phyloP scores from a whole-genome alignment of 2,888 invertebrate species.

The Thereva unica region DNA sequence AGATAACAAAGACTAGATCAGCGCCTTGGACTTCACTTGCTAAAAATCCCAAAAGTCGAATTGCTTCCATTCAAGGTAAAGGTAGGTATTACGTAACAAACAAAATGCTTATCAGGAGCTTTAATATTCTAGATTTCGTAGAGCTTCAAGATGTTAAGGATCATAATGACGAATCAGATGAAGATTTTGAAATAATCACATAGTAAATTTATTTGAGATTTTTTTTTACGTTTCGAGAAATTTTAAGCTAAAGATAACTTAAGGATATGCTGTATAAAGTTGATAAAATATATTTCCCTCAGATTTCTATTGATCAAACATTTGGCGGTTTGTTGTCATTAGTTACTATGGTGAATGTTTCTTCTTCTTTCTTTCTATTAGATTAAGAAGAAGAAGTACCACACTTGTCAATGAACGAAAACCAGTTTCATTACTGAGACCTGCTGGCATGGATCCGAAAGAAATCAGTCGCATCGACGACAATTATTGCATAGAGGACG shows the following conservation, averaged over 20 bases:
- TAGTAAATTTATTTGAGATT: constrained; percentile 50
- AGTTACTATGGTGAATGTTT: too few relatives aligned
- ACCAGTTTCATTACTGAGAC: too few relatives aligned
- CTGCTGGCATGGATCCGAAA: too few relatives aligned
- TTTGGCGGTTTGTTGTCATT: not conserved
- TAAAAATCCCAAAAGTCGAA: constrained; percentile 48
- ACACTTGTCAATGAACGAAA: too few relatives aligned
- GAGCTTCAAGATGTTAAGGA: constrained; percentile 47
- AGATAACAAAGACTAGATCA: constrained; percentile 78
- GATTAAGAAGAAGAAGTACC: too few relatives aligned
- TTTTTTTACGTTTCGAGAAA: constrained; percentile 21
- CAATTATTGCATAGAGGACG: too few relatives aligned
- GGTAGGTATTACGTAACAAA: constrained; percentile 46
- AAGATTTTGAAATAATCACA: constrained; percentile 82
- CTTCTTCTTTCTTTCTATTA: too few relatives aligned
- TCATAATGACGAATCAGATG: constrained; percentile 70
- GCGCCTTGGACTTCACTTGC: constrained; percentile 71
- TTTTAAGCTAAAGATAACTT: constrained; percentile 5
- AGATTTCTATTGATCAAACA: constrained; percentile 17
- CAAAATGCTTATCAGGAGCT: constrained; percentile 15
- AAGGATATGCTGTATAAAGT: constrained; percentile 23
- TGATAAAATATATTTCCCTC: constrained; percentile 19
- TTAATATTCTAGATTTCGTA: constrained; percentile 31
- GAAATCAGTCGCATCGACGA: too few relatives aligned
- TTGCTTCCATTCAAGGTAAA: constrained; percentile 47